Base-by-base conservation (phyloP, 1,140 invertebrate genomes). In the Wiebesia pumilae region DNA sequence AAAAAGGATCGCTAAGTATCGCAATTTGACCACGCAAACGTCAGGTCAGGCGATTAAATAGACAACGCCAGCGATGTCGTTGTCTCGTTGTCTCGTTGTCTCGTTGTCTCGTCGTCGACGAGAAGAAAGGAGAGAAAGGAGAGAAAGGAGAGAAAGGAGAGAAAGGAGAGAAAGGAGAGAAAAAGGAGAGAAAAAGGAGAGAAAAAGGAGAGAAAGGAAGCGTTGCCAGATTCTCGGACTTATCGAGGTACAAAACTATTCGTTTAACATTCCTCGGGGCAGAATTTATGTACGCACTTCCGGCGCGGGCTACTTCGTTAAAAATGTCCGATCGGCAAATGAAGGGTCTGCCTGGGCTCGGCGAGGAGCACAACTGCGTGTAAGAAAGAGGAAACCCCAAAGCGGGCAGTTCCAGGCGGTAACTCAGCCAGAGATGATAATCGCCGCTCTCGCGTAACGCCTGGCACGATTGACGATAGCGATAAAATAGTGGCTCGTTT, bases 401-500 rank as follows among this genome's bases (percentile, higher is more conserved):
- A 43, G 51, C 47, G 81, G 33, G 71, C 51, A 47, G 62, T 83
- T 83, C 58, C 54, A 38, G n/a, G 21, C 33, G 38, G 38, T 30
- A 54, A 43, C 21, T 0, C 27, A 1, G 35, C 16, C 4, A 3
- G 35, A 38, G 81, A 79, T 79, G 30, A 27, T 35, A 69, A 85
- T 85, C 77, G 43, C 33, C 12, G 24, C 65, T 85, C 58, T 85
- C 75, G 71, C 83, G 83, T 85, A 85, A 79, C 43, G 47, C 3
- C 27, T 16, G 9, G 9, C 14, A 27, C 16, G 83, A 78, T 80
- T 33, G 65, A 16, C 38, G 30, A 80, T 80, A 67, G 51, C 78
- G 78, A 85, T 81, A 85, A 85, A 75, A 85, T 16, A 75, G 75
- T 81, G 62, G 6, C 58, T 75, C 38, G 54, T 67, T 80, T 85